Conservation (phyloP, 2,113 vertebrate species). For the Psammodynastes pulverulentus region DNA sequence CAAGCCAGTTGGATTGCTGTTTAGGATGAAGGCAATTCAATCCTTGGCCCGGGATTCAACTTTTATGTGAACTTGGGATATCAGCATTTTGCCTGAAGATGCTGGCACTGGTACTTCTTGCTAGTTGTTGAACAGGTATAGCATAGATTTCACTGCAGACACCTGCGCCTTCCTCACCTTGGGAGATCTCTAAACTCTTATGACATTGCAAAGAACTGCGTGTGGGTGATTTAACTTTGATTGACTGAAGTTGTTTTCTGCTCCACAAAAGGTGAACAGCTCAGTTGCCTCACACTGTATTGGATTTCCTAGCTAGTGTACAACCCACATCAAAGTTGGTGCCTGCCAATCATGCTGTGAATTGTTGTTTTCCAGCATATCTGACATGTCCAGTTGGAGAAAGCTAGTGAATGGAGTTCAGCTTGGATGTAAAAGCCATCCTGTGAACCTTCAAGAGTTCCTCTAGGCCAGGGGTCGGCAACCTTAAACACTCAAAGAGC, state of each 20-base stretch:
- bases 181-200: not conserved
- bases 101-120: not conserved
- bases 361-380: not conserved
- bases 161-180: not conserved
- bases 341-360: not conserved
- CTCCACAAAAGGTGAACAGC: not conserved
- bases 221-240: not conserved
- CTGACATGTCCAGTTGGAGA: not conserved
- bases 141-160: not conserved
- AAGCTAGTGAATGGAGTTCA: not conserved
- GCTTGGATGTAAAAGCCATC: not conserved
- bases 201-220: not conserved
- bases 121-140: not conserved
- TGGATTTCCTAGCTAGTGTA: not conserved
- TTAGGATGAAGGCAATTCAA: not conserved
- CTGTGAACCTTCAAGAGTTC: not conserved
- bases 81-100: not conserved
- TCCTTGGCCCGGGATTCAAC: not conserved
- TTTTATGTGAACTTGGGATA: not conserved
- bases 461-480: too few species aligned
- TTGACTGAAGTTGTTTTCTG: not conserved
- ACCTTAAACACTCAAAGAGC: too few species aligned
- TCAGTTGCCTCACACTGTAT: not conserved
- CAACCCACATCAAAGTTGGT: not conserved
- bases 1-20: not conserved